These are phyloP conservation scores for Platanista minor DNA, from an alignment of 2,113 vertebrate genomes.

Conservation along the genomic window DNA sequence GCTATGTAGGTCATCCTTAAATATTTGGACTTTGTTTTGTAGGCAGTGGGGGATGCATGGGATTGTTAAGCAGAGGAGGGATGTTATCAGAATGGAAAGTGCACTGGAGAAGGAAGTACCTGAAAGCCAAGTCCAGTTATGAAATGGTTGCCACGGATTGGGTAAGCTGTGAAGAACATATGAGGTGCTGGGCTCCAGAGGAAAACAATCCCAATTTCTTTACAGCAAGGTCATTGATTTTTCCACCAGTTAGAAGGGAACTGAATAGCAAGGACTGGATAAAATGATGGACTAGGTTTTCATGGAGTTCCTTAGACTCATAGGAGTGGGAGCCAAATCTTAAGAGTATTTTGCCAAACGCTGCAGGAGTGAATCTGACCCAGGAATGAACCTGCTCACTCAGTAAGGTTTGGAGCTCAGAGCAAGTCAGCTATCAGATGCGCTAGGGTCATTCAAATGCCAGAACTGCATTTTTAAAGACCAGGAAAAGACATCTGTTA, in stretches of 20 bases:
- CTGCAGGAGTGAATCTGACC: not conserved
- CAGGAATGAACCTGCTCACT: not conserved
- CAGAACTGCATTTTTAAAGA: slow-evolving; percentile 22
- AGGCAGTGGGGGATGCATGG: not conserved
- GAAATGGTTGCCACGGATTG: not conserved
- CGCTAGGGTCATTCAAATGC: not conserved
- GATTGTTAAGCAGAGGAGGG: not conserved
- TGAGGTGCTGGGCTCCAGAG: not conserved
- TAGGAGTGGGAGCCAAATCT: not conserved
- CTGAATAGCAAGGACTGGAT: not conserved
- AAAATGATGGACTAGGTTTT: not conserved
- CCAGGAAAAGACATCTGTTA: not conserved
- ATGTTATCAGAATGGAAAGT: not conserved
- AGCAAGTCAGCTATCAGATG: not conserved
- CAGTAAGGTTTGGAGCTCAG: not conserved
- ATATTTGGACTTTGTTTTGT: not conserved
- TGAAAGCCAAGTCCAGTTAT: not conserved
- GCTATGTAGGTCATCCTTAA: not conserved
- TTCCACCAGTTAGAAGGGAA: not conserved
- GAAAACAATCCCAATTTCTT: not conserved
- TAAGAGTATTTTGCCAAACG: not conserved
- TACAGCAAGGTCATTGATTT: not conserved
- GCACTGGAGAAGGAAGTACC: not conserved
- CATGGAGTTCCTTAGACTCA: not conserved
- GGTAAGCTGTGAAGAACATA: not conserved